These are phyloP conservation scores for mouse (Mus musculus) DNA, from an alignment of 2,113 vertebrate species.

Conservation along the genomic window GRCm39 chr14:104084001-104084500, in stretches of 20 bases:
- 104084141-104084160: conserved; percentile 11
- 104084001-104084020: neutral
- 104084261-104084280: neutral
- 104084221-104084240: conserved; percentile 34
- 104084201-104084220: neutral
- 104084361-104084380: conserved; percentile 7
- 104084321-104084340: neutral
- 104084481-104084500: neutral
- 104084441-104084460: neutral
- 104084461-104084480: neutral
- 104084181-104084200: conserved; percentile 25
- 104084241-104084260: neutral
- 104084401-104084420: neutral
- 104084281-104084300: neutral
- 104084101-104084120: conserved; percentile 23
- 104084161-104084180: neutral
- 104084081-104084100: neutral
- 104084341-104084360: conserved; percentile 22
- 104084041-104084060: neutral
- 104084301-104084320: neutral
- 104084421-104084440: neutral
- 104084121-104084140: neutral
- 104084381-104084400: neutral
- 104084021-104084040: neutral
- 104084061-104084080: neutral